phyloP scores from a whole-genome alignment of 2,888 invertebrate species.

The Cabera pusaria region DNA sequence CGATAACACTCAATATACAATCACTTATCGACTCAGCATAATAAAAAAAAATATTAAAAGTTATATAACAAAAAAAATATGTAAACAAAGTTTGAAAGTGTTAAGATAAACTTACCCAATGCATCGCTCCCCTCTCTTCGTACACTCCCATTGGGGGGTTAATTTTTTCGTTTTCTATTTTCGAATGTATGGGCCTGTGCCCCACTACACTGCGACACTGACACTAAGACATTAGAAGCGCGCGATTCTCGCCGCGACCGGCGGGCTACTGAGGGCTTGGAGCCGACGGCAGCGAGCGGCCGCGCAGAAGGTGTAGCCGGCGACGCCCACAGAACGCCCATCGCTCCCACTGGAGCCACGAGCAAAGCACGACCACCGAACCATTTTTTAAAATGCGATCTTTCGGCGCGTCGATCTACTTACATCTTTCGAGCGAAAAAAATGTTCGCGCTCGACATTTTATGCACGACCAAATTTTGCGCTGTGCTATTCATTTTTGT shows the following conservation, averaged over 20 bases:
- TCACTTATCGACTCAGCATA: too few relatives aligned
- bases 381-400: conserved; percentile 38
- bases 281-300: conserved; percentile 41
- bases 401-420: conserved; percentile 36
- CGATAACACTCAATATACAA: too few relatives aligned
- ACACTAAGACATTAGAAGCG: conserved; percentile 60
- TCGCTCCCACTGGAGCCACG: conserved; percentile 37
- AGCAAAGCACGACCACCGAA: conserved; percentile 37
- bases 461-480: conserved; percentile 13
- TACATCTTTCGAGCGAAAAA: conserved; percentile 28
- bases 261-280: conserved; percentile 46
- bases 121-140: conserved; percentile 95
- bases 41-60: too few relatives aligned
- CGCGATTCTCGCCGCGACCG: conserved; percentile 69
- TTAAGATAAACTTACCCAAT: conserved; percentile 87
- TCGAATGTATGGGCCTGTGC: conserved; percentile 77
- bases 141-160: conserved; percentile 95
- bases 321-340: conserved; percentile 45
- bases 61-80: too few relatives aligned
- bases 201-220: conserved; percentile 77
- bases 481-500: too few relatives aligned
- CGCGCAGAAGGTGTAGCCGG: conserved; percentile 31
- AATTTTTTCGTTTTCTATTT: conserved; percentile 79
- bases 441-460: conserved; percentile 12
- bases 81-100: conserved; percentile 15